Evolutionary conservation across 2,888 invertebrate genomes (phyloP).

Genomic region (Limnephilus rhombicus): DNA sequence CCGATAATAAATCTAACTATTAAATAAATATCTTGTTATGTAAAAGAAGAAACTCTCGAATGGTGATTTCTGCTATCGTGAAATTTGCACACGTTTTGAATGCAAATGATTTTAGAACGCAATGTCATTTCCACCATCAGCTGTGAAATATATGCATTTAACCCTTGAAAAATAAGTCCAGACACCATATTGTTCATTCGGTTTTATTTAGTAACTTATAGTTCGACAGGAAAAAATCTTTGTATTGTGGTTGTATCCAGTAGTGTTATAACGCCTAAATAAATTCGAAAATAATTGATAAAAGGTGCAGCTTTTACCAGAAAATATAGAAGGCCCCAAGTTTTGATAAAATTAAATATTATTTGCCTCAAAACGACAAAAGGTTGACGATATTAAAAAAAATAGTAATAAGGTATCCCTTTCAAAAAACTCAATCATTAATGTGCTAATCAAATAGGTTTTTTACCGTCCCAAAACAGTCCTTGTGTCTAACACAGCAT

Average conservation of each 20-base stretch:
- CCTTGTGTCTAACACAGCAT: slow-evolving; percentile 6
- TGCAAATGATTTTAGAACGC: not conserved
- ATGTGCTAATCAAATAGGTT: not conserved
- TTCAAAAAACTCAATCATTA: not conserved
- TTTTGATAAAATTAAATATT: not conserved
- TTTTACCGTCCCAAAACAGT: not conserved
- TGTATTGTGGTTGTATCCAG: too few relatives aligned
- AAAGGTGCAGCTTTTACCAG: not conserved
- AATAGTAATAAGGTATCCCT: not conserved
- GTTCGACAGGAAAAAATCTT: too few relatives aligned
- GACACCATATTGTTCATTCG: too few relatives aligned
- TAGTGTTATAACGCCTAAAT: not conserved
- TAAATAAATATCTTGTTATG: not conserved
- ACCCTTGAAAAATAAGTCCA: too few relatives aligned
- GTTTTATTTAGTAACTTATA: too few relatives aligned
- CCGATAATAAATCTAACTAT: too few relatives aligned
- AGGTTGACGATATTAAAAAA: not conserved
- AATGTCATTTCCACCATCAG: not conserved
- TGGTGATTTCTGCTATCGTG: not conserved
- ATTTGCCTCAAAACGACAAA: not conserved
- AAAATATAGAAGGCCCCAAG: not conserved
- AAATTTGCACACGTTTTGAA: not conserved
- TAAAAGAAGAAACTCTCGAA: not conserved
- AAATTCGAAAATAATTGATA: not conserved
- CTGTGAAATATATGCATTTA: too few relatives aligned